Evolutionary conservation across 2,113 vertebrate genomes (phyloP), one percentile per base, ranked within the genome.

Genomic region (Rhadina sibilatrix): DNA sequence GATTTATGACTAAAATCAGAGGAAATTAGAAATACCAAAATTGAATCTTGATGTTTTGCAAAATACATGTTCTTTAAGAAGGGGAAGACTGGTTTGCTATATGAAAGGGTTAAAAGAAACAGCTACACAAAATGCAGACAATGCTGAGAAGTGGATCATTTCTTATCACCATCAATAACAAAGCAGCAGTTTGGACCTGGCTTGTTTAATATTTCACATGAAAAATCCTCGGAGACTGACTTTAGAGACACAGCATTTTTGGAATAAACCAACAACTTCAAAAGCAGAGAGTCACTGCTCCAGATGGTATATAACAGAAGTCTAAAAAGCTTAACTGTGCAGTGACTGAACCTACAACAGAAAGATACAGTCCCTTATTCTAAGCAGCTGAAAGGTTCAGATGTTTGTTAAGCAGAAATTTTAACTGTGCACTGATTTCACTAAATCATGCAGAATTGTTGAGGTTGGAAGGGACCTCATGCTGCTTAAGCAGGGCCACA

Each of bases 171-270:
- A 61, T 47, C 33, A 60, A 24, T 64, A 80, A 69, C 68, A 92
- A 57, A 61, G 47, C 25, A 50, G 46, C 6, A 70, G 15, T 83
- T 86, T 83, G 37, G 35, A 35, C 22, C 35, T 74, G 46, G 19
- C 23, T 68, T 92, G 15, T 88, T 94, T 83, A 95, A 94, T 93
- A 83, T 90, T 92, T 93, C 63, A 76, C 7, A 19, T 9, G 33
- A 81, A 54, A 8, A 83, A 38, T 83, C 76, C 60, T 87, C 1
- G 1, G 86, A 94, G 75, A 66, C 64, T 59, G 27, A 50, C 69
- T 87, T 83, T 76, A 84, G 38, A 87, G 76, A 84, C 87, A 61
- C 37, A 74, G 24, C 20, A 24, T 81, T 83, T 89, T 60, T 90
- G 23, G 78, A 92, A 53, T 82, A 92, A 90, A 90, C 31, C 83